Evolutionary conservation across 2,888 invertebrate species (phyloP).

Genomic region (Eristalis pertinax): DNA sequence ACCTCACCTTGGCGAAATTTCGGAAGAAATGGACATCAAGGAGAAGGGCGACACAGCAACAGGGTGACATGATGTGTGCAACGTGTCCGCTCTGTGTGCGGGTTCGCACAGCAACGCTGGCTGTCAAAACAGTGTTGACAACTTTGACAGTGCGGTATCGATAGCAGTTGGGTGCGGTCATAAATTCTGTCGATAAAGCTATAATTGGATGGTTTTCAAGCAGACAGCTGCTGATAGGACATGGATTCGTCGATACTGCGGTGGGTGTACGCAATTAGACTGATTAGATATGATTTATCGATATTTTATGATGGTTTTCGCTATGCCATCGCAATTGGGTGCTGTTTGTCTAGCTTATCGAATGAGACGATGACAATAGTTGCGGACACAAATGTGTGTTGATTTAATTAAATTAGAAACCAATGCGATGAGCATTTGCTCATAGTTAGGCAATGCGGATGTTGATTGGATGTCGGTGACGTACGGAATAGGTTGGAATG

Average conservation of each 20-base stretch:
- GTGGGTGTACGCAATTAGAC: conserved; percentile 21
- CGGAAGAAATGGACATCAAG: not conserved
- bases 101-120: not conserved
- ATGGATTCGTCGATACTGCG: not conserved
- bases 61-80: conserved; percentile 13
- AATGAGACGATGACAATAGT: not conserved
- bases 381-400: not conserved
- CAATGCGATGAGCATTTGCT: not conserved
- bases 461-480: not conserved
- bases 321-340: conserved; percentile 17
- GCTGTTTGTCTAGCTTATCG: not conserved
- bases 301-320: conserved; percentile 31
- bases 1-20: not conserved
- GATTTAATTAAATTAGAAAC: not conserved
- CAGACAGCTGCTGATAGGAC: conserved; percentile 25
- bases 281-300: conserved; percentile 52
- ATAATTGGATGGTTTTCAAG: conserved; percentile 38
- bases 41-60: conserved; percentile 14
- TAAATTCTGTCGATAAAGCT: conserved; percentile 39
- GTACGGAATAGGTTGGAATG: too few species aligned
- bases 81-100: not conserved
- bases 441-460: not conserved
- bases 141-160: not conserved
- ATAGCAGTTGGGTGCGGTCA: conserved; percentile 3
- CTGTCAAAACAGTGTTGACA: conserved; percentile 28